phyloP scores from a whole-genome alignment of 2,888 invertebrate species.

The Hypsopygia costalis region DNA sequence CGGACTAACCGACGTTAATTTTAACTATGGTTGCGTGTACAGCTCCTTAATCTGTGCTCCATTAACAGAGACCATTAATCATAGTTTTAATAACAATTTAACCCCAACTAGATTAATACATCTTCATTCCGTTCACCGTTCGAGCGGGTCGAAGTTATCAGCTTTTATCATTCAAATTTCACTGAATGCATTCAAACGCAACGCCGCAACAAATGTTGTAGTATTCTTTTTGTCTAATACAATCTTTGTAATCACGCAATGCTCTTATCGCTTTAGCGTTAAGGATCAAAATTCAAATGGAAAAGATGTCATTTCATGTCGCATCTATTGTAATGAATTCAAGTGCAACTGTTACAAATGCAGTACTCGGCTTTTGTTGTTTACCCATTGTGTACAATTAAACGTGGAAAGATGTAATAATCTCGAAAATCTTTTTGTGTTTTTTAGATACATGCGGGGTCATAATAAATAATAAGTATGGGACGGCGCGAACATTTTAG shows the following conservation, averaged over 20 bases:
- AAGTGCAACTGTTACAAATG: slow-evolving; percentile 71
- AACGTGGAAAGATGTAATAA: slow-evolving; percentile 76
- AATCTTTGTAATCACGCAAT: slow-evolving; percentile 4
- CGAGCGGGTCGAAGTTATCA: slow-evolving; percentile 45
- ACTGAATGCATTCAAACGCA: slow-evolving; percentile 54
- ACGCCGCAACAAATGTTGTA: slow-evolving; percentile 60
- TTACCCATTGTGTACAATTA: slow-evolving; percentile 76
- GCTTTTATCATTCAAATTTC: slow-evolving; percentile 75
- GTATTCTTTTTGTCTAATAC: slow-evolving; percentile 33
- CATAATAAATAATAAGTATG: slow-evolving; percentile 58
- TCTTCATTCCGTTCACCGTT: slow-evolving; percentile 70
- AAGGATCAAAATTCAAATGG: slow-evolving; percentile 4
- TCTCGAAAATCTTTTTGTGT: slow-evolving; percentile 73
- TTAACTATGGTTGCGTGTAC: slow-evolving; percentile 64
- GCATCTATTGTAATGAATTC: slow-evolving; percentile 47
- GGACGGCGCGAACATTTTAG: slow-evolving; percentile 51
- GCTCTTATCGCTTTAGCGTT: slow-evolving; percentile 1
- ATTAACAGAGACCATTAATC: slow-evolving; percentile 75
- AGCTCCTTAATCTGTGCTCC: slow-evolving; percentile 73
- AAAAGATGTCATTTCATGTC: slow-evolving; percentile 19
- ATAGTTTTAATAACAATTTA: slow-evolving; percentile 80
- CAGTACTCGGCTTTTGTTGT: slow-evolving; percentile 63
- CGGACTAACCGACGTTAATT: slow-evolving; percentile 60
- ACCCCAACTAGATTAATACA: slow-evolving; percentile 78
- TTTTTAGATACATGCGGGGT: slow-evolving; percentile 74